Base-by-base conservation (phyloP, 2,888 invertebrate species). In the Athetis lepigone region DNA sequence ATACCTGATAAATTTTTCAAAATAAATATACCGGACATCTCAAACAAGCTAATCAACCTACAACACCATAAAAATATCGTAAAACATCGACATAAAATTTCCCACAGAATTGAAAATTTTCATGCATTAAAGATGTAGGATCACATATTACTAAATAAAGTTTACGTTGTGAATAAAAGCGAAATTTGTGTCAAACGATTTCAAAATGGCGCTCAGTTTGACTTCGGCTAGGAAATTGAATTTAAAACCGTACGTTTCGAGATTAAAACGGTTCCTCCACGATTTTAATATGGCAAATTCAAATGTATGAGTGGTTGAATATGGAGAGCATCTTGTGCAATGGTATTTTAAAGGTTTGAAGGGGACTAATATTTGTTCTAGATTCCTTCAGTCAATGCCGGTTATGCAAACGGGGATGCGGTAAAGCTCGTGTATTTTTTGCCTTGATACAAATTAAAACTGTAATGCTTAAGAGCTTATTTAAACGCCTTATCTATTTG, bases 41-140 rank as follows among this genome's bases (percentile, higher is more conserved):
- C 16, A 36, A 54, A 61, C n/a, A 16, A 46, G 5, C 39, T 50
- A 39, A 71, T 61, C 27, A 54, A 55, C 18, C 8, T 52, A 43
- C 54, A 5, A 40, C 46, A 50, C 47, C 45, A 49, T 65, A 64
- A 74, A 68, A 75, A 58, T 46, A 67, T 63, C 40, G 56, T 75
- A 65, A 70, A 68, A 47, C 37, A n/a, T n/a, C n/a, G n/a, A 42
- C 66, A 49, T 66, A 70, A 76, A 77, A 72, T 77, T 75, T 62
- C 54, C 40, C 52, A 50, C 54, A 47, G 60, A 63, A 68, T 73
- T 72, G 71, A 71, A 75, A 75, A 77, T 69, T 68, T 62, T 72
- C 84, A 83, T 84, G 78, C 78, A 84, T 84, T 74, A 78, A 79
- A 83, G 70, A 84, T 84, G 40, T 19, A 33, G 13, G 59, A 66